Conservation (phyloP, 2,113 vertebrate species). For the Amblyornis subalaris region DNA sequence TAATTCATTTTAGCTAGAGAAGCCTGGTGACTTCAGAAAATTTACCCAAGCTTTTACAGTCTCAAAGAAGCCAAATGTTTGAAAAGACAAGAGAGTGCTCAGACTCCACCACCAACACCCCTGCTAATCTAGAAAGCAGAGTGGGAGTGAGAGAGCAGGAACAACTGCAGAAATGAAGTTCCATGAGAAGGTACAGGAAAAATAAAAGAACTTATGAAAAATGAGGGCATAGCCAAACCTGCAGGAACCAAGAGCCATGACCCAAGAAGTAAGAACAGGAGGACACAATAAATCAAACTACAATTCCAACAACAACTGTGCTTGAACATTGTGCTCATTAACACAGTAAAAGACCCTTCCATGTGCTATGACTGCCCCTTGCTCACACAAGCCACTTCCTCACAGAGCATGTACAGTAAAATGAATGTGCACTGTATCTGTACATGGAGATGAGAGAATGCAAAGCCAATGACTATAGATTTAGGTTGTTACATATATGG, state of each 20-base stretch:
- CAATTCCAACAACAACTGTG: background rate
- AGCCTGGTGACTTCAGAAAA: background rate
- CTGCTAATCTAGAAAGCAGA: background rate
- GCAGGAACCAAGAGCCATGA: background rate
- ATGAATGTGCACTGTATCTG: background rate
- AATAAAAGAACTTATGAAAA: background rate
- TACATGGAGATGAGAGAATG: background rate
- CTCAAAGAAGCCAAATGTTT: background rate
- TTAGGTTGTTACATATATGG: background rate
- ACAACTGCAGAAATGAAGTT: background rate
- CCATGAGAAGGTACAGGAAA: background rate
- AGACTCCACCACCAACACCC: background rate
- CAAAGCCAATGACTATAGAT: background rate
- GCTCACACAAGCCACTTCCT: background rate
- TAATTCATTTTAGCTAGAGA: background rate
- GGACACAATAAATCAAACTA: background rate
- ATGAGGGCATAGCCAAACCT: background rate
- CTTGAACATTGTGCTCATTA: background rate
- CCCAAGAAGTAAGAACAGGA: background rate
- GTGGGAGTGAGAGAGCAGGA: background rate
- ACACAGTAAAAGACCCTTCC: background rate
- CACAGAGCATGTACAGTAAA: background rate
- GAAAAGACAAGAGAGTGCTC: background rate
- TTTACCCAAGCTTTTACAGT: background rate
- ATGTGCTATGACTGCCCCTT: background rate